A percentile compares a stretch with the other conserved stretches of the same genome.
phyloP scores from a whole-genome alignment of 2,888 invertebrate species.

The Deroplatys truncata region DNA sequence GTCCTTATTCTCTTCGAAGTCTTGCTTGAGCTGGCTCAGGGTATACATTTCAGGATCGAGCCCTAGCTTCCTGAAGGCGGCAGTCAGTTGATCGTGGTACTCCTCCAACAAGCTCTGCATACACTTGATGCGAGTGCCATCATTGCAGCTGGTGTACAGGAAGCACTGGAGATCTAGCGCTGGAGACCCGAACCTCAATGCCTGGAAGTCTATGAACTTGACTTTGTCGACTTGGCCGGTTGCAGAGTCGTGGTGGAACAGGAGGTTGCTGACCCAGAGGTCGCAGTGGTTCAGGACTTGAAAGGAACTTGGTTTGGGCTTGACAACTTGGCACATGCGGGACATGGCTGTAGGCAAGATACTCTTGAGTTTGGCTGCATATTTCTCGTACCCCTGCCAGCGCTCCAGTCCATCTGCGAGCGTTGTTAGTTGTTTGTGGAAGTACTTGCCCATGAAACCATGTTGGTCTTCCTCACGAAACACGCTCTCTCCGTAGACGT shows the following conservation, averaged over 20 bases:
- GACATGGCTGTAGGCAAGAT: neutral
- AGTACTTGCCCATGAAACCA: neutral
- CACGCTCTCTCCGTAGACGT: neutral
- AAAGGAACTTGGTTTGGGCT: neutral
- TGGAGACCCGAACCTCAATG: conserved; percentile 23
- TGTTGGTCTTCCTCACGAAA: neutral
- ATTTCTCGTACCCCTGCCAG: conserved; percentile 21
- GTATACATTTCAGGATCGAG: conserved; percentile 5
- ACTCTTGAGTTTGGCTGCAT: neutral
- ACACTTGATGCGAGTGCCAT: neutral
- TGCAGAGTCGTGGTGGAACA: conserved; percentile 22
- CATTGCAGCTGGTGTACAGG: conserved; percentile 16
- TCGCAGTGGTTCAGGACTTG: conserved; percentile 31
- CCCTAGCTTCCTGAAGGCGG: neutral
- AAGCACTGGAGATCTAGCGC: conserved; percentile 29
- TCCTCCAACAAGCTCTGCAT: conserved; percentile 19
- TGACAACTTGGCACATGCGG: neutral
- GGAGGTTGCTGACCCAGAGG: conserved; percentile 31
- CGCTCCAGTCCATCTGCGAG: conserved; percentile 1
- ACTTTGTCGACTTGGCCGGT: conserved; percentile 16
- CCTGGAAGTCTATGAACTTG: conserved; percentile 30
- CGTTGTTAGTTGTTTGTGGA: neutral
- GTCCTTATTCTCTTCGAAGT: conserved; percentile 32
- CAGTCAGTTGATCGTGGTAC: conserved; percentile 19
- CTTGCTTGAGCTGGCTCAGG: conserved; percentile 32